phyloP scores from a whole-genome alignment of 2,797 vertebrate genomes.

The Saxicola maurus region DNA sequence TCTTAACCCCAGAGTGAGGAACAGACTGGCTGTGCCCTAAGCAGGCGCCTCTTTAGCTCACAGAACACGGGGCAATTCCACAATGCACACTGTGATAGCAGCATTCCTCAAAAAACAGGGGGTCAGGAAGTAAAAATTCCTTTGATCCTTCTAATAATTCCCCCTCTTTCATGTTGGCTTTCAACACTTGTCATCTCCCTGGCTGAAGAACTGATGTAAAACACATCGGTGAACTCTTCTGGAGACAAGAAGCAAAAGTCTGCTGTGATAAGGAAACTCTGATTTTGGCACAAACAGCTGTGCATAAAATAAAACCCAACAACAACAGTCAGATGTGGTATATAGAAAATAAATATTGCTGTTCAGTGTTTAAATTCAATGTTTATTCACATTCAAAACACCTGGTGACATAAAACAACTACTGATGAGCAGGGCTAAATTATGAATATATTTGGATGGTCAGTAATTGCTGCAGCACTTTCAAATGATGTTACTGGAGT shows the following conservation, averaged over 20 bases:
- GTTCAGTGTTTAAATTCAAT: background rate
- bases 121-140: slow-evolving; percentile 12
- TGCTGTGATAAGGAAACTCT: background rate
- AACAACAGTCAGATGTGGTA: background rate
- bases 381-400: background rate
- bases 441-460: background rate
- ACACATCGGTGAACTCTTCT: background rate
- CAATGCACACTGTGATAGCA: background rate
- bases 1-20: background rate
- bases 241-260: background rate
- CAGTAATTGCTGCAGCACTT: background rate
- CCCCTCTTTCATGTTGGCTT: slow-evolving; percentile 6
- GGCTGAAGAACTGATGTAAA: background rate
- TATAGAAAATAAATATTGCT: background rate
- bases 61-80: background rate
- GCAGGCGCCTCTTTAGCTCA: background rate
- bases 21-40: background rate
- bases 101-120: background rate
- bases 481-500: background rate
- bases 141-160: slow-evolving; percentile 27
- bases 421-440: background rate
- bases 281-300: background rate
- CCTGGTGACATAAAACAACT: background rate
- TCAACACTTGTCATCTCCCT: background rate
- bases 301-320: background rate